These are phyloP conservation scores for Acrocephalus arundinaceus DNA, from an alignment of 2,113 vertebrate genomes.

Conservation along the genomic window DNA sequence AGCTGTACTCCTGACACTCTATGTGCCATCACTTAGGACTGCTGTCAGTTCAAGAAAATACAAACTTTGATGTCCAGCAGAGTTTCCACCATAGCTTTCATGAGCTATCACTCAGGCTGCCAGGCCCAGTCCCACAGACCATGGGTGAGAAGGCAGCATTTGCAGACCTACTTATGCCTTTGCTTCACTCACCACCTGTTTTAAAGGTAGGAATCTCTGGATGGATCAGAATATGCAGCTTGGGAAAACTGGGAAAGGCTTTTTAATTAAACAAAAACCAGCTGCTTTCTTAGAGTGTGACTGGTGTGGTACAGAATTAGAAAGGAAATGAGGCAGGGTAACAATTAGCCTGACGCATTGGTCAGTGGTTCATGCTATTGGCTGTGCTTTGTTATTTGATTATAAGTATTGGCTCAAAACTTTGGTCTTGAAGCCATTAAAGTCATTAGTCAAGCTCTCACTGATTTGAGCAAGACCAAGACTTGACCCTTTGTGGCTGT, in stretches of 20 bases:
- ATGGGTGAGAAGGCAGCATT: not conserved
- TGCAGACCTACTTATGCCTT: not conserved
- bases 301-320: not conserved
- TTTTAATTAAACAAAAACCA: constrained; percentile 28
- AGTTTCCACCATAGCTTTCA: not conserved
- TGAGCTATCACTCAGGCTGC: not conserved
- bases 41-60: not conserved
- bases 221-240: not conserved
- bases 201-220: not conserved
- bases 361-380: constrained; percentile 42
- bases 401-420: constrained; percentile 70
- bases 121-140: not conserved
- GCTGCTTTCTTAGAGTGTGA: not conserved
- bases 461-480: constrained; percentile 40
- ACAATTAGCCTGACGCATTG: constrained; percentile 48
- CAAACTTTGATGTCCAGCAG: not conserved
- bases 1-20: not conserved
- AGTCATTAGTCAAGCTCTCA: constrained; percentile 25
- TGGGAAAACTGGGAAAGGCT: not conserved
- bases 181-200: not conserved
- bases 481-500: constrained; percentile 67
- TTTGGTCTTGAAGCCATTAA: constrained; percentile 51
- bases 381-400: constrained; percentile 70
- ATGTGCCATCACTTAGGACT: not conserved
- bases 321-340: constrained; percentile 54